phyloP scores from a whole-genome alignment of 2,888 invertebrate genomes.

The Stenurella melanura region DNA sequence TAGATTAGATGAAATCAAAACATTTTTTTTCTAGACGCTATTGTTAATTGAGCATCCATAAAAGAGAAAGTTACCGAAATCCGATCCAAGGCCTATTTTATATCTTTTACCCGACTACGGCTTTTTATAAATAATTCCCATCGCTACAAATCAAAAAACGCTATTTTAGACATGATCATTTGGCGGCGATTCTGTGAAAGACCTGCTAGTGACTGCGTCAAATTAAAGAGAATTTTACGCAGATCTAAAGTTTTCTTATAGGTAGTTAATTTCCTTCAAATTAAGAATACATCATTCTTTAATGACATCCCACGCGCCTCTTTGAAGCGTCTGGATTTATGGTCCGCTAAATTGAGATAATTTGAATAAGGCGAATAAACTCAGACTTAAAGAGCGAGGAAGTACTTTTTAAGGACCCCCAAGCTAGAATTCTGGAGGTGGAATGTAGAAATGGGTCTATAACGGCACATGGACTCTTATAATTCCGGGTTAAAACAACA shows the following conservation, averaged over 20 bases:
- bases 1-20: too few species aligned
- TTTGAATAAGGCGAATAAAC: constrained; percentile 48
- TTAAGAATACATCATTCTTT: constrained; percentile 44
- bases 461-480: background rate
- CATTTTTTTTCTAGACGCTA: too few species aligned
- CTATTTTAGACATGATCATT: background rate
- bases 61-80: too few species aligned
- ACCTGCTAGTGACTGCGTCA: too few species aligned
- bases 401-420: constrained; percentile 33
- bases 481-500: constrained; percentile 1
- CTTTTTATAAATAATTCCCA: too few species aligned
- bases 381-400: constrained; percentile 24
- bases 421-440: background rate
- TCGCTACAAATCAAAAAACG: background rate
- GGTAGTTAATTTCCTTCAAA: constrained; percentile 45
- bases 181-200: background rate
- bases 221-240: background rate
- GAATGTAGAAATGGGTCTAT: background rate
- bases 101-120: too few species aligned
- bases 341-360: constrained; percentile 51
- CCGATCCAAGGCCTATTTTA: too few species aligned
- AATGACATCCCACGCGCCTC: constrained; percentile 37
- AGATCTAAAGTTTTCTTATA: constrained; percentile 5
- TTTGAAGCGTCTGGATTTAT: constrained; percentile 51
- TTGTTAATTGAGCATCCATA: too few species aligned